These are phyloP conservation scores for Symphodus melops DNA, from an alignment of 2,113 vertebrate genomes.

Conservation along the genomic window DNA sequence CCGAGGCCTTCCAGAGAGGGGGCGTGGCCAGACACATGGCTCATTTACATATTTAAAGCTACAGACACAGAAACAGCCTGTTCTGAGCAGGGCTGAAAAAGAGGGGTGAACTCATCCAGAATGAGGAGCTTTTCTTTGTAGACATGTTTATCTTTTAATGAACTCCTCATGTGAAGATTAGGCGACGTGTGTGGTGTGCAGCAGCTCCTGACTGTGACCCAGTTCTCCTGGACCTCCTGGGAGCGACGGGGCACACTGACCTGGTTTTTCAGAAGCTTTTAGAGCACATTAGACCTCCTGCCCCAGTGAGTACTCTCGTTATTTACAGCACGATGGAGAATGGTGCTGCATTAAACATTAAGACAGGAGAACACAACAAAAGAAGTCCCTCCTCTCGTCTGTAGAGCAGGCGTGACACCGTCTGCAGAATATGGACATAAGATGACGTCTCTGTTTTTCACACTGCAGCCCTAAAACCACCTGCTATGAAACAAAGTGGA, in stretches of 20 bases:
- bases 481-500: too few relatives aligned
- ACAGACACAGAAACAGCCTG: too few relatives aligned
- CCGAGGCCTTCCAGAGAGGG: too few relatives aligned
- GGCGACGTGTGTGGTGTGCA: background rate
- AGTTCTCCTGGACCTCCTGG: constrained; percentile 1
- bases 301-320: background rate
- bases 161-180: background rate
- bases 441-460: too few relatives aligned
- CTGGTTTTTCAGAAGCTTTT: background rate
- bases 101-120: too few relatives aligned
- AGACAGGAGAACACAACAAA: background rate
- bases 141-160: background rate
- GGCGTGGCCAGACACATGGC: too few relatives aligned
- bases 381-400: background rate
- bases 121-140: too few relatives aligned
- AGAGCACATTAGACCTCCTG: background rate
- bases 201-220: background rate
- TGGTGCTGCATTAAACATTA: constrained; percentile 14
- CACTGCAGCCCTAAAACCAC: too few relatives aligned
- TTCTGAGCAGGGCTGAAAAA: too few relatives aligned
- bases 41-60: too few relatives aligned
- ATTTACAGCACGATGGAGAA: background rate
- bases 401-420: background rate
- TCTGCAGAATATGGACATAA: background rate
- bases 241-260: background rate